Base-by-base conservation (phyloP, 1,140 invertebrate genomes). In the Bombus superbus region DNA sequence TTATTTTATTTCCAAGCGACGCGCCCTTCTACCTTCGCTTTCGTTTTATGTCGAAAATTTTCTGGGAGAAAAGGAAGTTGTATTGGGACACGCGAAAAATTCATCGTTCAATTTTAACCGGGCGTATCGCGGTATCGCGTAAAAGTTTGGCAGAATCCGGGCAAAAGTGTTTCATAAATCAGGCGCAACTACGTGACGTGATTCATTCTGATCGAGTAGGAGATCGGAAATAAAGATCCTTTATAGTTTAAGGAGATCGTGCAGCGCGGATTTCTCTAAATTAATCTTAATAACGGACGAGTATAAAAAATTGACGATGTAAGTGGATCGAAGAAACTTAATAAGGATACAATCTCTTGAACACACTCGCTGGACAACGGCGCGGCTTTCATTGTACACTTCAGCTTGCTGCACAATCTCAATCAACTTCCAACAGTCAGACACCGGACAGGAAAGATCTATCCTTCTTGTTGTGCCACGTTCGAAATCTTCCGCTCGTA, bases 151-250 rank as follows among this genome's bases (percentile, higher is more conserved):
- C 28, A 47, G 42, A 18, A 66, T 64, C 72, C 57, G 57, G 53
- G 38, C 40, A 47, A 44, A 74, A 28, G 59, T 28, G 72, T 64
- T 75, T 66, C 57, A 64, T 82, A 82, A 82, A 82, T 82, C 81
- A 75, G 22, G 32, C 32, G 71, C 8, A 68, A 18, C 64, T 68
- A 69, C 78, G 66, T 35, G 32, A 53, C 47, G 22, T n/a, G 73
- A 32, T 32, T 32, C n/a, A 32, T 32, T 66, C n/a, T n/a, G 64
- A 66, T 18, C n/a, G 47, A 53, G 47, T 53, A 53, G 15, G 18
- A 22, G 47, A 22, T 53, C 47, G 59, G 11, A 62, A 62, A 62
- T 62, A n/a, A 62, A 62, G 59, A 22, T 62, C 59, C 59, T n/a
- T 62, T 13, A n/a, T 13, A 13, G 28, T 62, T 62, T 62, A n/a